These are phyloP conservation scores for Ceratothoa steindachneri DNA, from an alignment of 2,888 invertebrate species.

Conservation along the genomic window DNA sequence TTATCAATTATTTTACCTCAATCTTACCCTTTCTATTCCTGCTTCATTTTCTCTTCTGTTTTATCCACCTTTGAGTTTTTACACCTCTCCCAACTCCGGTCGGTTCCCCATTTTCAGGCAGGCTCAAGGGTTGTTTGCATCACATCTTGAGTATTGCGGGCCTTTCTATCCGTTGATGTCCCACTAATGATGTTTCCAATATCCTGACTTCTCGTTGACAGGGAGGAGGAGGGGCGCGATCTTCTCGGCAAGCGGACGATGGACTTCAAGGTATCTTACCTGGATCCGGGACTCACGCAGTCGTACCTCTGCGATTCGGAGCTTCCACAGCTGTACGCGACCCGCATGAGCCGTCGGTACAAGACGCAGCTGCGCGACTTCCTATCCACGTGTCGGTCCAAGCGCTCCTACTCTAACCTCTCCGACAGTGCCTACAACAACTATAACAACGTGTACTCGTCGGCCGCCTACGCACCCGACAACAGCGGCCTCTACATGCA, in stretches of 20 bases:
- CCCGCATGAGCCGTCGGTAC: slow-evolving; percentile 75
- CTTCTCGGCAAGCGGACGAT: slow-evolving; percentile 94
- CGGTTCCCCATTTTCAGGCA: too few species aligned
- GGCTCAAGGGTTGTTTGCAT: too few species aligned
- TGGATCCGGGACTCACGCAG: slow-evolving; percentile 87
- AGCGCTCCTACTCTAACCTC: slow-evolving; percentile 59
- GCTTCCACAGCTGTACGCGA: slow-evolving; percentile 42
- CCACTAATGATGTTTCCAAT: too few species aligned
- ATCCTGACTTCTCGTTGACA: too few species aligned
- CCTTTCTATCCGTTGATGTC: too few species aligned
- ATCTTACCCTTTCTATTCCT: too few species aligned
- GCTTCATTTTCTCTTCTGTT: too few species aligned
- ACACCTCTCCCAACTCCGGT: too few species aligned
- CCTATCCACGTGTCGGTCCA: slow-evolving; percentile 82
- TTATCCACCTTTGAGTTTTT: too few species aligned
- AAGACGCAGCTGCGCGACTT: slow-evolving; percentile 91
- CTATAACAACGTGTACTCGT: slow-evolving; percentile 46
- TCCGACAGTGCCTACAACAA: slow-evolving; percentile 46
- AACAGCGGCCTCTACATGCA: slow-evolving; percentile 64
- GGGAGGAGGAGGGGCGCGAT: slow-evolving; percentile 98
- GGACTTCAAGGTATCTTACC: slow-evolving; percentile 97
- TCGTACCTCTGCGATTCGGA: slow-evolving; percentile 84
- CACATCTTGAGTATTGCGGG: too few species aligned
- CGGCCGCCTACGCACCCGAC: slow-evolving; percentile 49
- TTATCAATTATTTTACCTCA: too few species aligned